Conservation (phyloP, 2,888 invertebrate species). For the Deroplatys truncata region DNA sequence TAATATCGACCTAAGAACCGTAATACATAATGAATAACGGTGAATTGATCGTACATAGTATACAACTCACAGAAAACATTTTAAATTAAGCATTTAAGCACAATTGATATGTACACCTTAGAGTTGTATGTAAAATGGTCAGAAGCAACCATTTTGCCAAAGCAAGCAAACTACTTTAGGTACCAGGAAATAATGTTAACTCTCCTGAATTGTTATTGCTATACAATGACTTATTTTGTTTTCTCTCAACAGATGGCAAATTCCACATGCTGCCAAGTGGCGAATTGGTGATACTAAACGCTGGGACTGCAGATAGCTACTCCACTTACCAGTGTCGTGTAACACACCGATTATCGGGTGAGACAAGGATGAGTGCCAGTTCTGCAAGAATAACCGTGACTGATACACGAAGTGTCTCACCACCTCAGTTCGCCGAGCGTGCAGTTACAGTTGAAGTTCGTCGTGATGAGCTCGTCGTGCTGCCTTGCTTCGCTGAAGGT, state of each 20-base stretch:
- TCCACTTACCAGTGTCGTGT: slow-evolving; percentile 36
- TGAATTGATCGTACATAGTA: no score
- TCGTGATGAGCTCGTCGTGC: slow-evolving; percentile 30
- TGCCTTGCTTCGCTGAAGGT: slow-evolving; percentile 30
- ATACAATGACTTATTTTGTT: not conserved
- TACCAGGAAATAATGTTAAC: no score
- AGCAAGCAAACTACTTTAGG: no score
- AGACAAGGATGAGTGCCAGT: slow-evolving; percentile 34
- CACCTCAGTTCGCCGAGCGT: slow-evolving; percentile 28
- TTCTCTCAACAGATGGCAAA: slow-evolving; percentile 32
- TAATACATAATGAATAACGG: no score
- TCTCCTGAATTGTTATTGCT: no score
- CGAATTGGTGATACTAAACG: slow-evolving; percentile 36
- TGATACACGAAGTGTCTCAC: slow-evolving; percentile 23
- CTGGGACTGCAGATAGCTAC: slow-evolving; percentile 34
- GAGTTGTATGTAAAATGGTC: no score
- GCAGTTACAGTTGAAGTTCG: slow-evolving; percentile 27
- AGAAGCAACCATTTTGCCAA: no score
- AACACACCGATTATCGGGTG: slow-evolving; percentile 35
- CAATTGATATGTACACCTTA: no score
- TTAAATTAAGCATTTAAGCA: no score
- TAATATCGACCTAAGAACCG: no score
- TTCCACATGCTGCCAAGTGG: slow-evolving; percentile 37
- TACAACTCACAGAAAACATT: no score
- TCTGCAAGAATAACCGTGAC: slow-evolving; percentile 29